Conservation (phyloP, 2,113 vertebrate genomes). For the Saccopteryx leptura region DNA sequence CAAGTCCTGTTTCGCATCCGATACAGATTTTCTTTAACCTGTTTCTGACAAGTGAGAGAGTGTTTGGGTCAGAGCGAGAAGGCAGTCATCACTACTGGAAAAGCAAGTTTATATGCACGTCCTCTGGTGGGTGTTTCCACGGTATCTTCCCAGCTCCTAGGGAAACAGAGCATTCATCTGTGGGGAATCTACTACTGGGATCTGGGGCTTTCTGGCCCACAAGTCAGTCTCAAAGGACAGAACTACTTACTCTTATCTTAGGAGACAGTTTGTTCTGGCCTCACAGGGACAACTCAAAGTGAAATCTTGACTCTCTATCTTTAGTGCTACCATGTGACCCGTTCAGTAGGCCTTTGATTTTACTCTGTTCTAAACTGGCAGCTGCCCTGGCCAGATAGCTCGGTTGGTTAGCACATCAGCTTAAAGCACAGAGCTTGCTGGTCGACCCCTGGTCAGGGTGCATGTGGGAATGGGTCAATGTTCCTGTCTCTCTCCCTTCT, state of each 20-base stretch:
- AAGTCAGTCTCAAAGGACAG: not conserved
- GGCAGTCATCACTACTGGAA: not conserved
- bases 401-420: too few species aligned
- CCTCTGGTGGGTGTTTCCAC: not conserved
- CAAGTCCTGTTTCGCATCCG: not conserved
- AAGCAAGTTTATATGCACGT: not conserved
- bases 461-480: too few species aligned
- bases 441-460: too few species aligned
- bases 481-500: too few species aligned
- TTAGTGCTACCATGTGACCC: not conserved
- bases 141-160: rapidly evolving
- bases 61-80: not conserved
- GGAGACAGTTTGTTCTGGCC: not conserved
- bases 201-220: not conserved
- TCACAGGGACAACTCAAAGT: not conserved
- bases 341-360: not conserved
- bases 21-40: not conserved
- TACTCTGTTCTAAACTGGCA: slow-evolving; percentile 10
- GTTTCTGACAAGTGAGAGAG: not conserved
- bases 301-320: not conserved
- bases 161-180: not conserved
- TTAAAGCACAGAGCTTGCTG: too few species aligned
- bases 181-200: not conserved
- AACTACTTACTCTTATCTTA: not conserved
- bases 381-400: not conserved